Conservation (phyloP, 2,888 invertebrate species). For the Elysia crispata region DNA sequence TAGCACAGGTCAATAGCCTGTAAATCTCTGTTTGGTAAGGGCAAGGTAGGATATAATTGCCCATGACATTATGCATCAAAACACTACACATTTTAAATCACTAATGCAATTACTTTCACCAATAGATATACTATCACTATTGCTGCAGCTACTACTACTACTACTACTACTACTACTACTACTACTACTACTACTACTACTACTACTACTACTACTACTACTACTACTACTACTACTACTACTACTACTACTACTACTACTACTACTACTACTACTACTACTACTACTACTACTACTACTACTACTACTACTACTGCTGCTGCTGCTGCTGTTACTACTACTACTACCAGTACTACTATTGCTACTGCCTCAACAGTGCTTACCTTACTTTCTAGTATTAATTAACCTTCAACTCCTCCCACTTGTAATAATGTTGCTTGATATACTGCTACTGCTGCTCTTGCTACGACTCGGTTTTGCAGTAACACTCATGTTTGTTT, state of each 20-base stretch:
- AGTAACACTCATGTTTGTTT: too few species aligned
- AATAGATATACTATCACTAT: too few species aligned
- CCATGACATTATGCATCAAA: too few species aligned
- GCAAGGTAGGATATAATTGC: too few species aligned
- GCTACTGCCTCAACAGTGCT: slow-evolving; percentile 2
- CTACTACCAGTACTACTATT: slow-evolving; percentile 30
- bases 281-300: slow-evolving; percentile 41
- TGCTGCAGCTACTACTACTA: too few species aligned
- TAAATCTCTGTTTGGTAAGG: too few species aligned
- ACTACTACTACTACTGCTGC: slow-evolving; percentile 32
- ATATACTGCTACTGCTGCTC: too few species aligned
- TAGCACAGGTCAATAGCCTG: too few species aligned
- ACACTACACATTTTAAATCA: too few species aligned
- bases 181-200: slow-evolving; percentile 17
- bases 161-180: background rate
- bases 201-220: slow-evolving; percentile 42
- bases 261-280: slow-evolving; percentile 42
- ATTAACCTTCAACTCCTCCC: background rate
- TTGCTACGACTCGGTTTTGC: too few species aligned
- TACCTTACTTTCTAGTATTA: background rate
- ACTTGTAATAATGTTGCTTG: background rate
- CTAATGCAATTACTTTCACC: too few species aligned
- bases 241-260: slow-evolving; percentile 43
- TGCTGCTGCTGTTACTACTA: slow-evolving; percentile 29
- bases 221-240: slow-evolving; percentile 41